Conservation (phyloP, 2,113 vertebrate genomes). For the Megalops atlanticus region DNA sequence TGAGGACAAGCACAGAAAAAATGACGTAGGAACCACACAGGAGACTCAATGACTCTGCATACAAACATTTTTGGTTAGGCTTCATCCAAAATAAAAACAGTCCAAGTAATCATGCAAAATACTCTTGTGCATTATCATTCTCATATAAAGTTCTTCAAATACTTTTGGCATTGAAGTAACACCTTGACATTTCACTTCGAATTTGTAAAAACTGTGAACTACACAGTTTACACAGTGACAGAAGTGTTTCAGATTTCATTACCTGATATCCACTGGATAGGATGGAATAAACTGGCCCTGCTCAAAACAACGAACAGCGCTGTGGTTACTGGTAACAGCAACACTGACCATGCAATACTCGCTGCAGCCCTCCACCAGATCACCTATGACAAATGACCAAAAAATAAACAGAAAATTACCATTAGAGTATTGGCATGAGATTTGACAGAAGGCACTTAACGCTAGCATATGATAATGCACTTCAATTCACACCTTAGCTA, state of each 20-base stretch:
- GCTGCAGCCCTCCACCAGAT: conserved; percentile 84
- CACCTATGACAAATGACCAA: conserved; percentile 69
- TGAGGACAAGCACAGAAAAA: conserved; percentile 82
- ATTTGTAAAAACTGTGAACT: background rate
- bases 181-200: too few relatives aligned
- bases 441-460: background rate
- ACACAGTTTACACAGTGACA: background rate
- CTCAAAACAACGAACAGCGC: conserved; percentile 78
- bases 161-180: background rate
- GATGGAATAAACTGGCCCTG: conserved; percentile 79
- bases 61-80: background rate
- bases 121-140: background rate
- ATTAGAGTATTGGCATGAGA: background rate
- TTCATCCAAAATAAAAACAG: background rate
- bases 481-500: background rate
- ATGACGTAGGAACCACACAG: conserved; percentile 73
- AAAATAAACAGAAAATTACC: background rate
- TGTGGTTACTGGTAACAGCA: conserved; percentile 79
- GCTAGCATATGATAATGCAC: background rate
- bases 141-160: background rate
- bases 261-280: conserved; percentile 84
- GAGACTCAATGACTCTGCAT: conserved; percentile 77
- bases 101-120: background rate
- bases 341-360: conserved; percentile 82
- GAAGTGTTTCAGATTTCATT: conserved; percentile 26